Evolutionary conservation across 2,888 invertebrate species (phyloP).

Genomic region (Proisotoma minuta): DNA sequence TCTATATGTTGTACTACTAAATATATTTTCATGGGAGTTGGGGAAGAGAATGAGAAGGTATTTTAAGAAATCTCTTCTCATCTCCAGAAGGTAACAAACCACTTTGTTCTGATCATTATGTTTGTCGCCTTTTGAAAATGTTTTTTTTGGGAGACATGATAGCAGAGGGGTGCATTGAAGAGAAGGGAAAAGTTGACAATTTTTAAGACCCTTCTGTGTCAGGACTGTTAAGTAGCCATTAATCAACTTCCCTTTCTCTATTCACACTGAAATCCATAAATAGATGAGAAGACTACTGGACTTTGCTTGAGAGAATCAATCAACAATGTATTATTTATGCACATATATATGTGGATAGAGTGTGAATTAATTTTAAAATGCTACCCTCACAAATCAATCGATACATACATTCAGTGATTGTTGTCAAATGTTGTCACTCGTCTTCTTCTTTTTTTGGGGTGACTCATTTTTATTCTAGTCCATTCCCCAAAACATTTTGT

Average conservation of each 20-base stretch:
- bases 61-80: too few relatives aligned
- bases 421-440: too few relatives aligned
- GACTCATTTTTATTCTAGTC: too few relatives aligned
- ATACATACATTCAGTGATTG: too few relatives aligned
- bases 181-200: slow-evolving; percentile 8
- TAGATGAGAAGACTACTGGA: slow-evolving; percentile 29
- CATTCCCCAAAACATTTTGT: too few relatives aligned
- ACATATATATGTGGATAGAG: background rate
- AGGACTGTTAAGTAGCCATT: slow-evolving; percentile 12
- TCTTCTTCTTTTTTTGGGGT: too few relatives aligned
- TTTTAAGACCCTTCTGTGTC: slow-evolving; percentile 2
- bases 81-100: background rate
- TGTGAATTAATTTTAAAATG: slow-evolving; percentile 10
- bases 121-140: too few relatives aligned
- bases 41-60: too few relatives aligned
- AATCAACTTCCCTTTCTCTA: slow-evolving; percentile 9
- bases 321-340: slow-evolving; percentile 14
- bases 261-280: slow-evolving; percentile 19
- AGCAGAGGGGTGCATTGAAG: background rate
- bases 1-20: too few relatives aligned
- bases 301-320: slow-evolving; percentile 20
- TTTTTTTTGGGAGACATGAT: background rate
- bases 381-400: too few relatives aligned
- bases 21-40: too few relatives aligned
- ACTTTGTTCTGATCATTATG: background rate